Evolutionary conservation across 1,140 invertebrate species (phyloP).

Genomic region (Drosophila novamexicana): DNA sequence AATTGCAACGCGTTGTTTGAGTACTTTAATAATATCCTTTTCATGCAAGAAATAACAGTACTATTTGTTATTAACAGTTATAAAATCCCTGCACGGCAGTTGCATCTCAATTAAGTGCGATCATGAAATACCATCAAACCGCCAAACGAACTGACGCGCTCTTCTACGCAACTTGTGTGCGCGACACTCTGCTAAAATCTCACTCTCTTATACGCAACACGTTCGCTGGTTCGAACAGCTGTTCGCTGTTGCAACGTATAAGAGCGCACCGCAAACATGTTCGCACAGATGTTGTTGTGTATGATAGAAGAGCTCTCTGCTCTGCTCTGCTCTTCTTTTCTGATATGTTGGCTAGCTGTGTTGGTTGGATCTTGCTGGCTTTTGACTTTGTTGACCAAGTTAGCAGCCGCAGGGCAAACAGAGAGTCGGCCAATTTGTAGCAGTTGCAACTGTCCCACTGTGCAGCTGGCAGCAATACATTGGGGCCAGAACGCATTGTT

Average conservation of each 20-base stretch:
- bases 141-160: slow-evolving; percentile 1
- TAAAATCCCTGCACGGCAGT: background rate
- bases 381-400: slow-evolving; percentile 24
- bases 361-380: background rate
- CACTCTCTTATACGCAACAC: slow-evolving; percentile 59
- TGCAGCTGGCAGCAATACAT: slow-evolving; percentile 16
- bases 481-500: slow-evolving; percentile 58
- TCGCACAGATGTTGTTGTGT: slow-evolving; percentile 44
- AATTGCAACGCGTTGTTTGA: background rate
- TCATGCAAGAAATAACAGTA: background rate
- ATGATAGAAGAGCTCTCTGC: background rate
- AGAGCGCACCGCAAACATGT: slow-evolving; percentile 60
- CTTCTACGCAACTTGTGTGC: slow-evolving; percentile 39
- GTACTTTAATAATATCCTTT: no score
- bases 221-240: slow-evolving; percentile 66
- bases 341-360: background rate
- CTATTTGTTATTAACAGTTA: background rate
- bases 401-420: background rate
- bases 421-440: slow-evolving; percentile 17
- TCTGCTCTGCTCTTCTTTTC: background rate
- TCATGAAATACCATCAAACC: slow-evolving; percentile 43
- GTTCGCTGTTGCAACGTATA: slow-evolving; percentile 48
- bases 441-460: slow-evolving; percentile 29
- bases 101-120: slow-evolving; percentile 32
- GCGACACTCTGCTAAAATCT: slow-evolving; percentile 11